Evolutionary conservation across 2,113 vertebrate genomes (phyloP).

Genomic region (Lates calcarifer): DNA sequence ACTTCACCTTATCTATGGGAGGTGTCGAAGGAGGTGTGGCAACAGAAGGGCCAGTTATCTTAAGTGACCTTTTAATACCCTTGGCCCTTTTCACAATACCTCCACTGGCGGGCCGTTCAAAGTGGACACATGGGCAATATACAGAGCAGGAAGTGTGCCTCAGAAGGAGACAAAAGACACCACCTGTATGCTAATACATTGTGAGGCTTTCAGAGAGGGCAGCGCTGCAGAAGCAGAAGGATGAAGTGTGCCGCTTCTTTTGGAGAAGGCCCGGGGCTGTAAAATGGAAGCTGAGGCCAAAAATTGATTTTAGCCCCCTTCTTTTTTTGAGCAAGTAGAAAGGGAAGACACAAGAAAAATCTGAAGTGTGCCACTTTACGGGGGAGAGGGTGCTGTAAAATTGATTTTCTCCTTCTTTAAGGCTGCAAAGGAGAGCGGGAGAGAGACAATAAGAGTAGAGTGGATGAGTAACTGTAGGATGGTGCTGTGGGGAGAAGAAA

Average conservation of each 20-base stretch:
- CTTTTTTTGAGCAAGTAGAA: slow-evolving; percentile 61
- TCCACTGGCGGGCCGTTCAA: slow-evolving; percentile 42
- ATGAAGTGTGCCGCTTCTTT: slow-evolving; percentile 61
- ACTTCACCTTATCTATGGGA: slow-evolving; percentile 62
- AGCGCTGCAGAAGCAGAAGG: slow-evolving; percentile 37
- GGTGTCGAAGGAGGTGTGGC: slow-evolving; percentile 72
- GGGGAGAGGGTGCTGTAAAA: slow-evolving; percentile 74
- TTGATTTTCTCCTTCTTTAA: slow-evolving; percentile 81
- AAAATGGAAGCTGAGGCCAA: slow-evolving; percentile 61
- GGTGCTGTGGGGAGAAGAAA: slow-evolving; percentile 57
- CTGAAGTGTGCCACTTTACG: slow-evolving; percentile 71
- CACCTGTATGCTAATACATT: slow-evolving; percentile 83
- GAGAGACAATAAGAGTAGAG: slow-evolving; percentile 67
- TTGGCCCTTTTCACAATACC: slow-evolving; percentile 52
- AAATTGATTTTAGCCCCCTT: slow-evolving; percentile 72
- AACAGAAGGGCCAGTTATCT: slow-evolving; percentile 79
- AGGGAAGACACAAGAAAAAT: slow-evolving; percentile 61
- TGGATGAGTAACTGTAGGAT: slow-evolving; percentile 51
- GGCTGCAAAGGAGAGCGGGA: slow-evolving; percentile 53
- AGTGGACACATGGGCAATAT: slow-evolving; percentile 71
- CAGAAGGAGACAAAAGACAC: slow-evolving; percentile 66
- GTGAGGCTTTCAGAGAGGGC: slow-evolving; percentile 42
- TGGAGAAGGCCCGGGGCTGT: slow-evolving; percentile 48
- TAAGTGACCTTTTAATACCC: slow-evolving; percentile 82
- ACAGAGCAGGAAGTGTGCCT: slow-evolving; percentile 74